phyloP scores from a whole-genome alignment of 2,113 vertebrate genomes.

The Chamaea fasciata region DNA sequence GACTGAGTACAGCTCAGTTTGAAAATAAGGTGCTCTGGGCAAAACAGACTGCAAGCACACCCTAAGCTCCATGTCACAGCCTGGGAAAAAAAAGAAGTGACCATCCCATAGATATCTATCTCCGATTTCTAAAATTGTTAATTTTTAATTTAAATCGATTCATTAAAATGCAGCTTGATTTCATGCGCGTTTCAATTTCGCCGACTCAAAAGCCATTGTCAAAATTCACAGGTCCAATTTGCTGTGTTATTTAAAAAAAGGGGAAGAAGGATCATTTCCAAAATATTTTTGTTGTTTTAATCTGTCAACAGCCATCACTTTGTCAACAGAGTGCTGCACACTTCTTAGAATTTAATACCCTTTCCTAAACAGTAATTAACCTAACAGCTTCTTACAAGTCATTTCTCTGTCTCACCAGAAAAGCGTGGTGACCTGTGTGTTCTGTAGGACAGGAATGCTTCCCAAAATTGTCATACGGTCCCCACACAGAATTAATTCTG shows the following conservation, averaged over 20 bases:
- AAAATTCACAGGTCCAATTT: background rate
- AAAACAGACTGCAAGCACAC: background rate
- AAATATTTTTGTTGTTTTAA: slow-evolving; percentile 49
- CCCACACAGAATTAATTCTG: background rate
- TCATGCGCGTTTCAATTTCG: background rate
- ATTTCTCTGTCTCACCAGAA: slow-evolving; percentile 33
- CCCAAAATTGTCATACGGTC: slow-evolving; percentile 4
- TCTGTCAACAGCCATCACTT: background rate
- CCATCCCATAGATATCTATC: background rate
- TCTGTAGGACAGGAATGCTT: background rate
- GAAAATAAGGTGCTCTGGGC: background rate
- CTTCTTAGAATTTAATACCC: slow-evolving; percentile 36
- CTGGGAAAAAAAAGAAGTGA: background rate
- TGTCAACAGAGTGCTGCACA: slow-evolving; percentile 11
- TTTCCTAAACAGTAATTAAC: slow-evolving; percentile 58
- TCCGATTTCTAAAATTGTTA: background rate
- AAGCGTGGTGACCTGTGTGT: background rate
- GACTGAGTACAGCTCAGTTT: background rate
- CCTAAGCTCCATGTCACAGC: background rate
- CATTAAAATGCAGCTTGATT: background rate
- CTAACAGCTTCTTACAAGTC: slow-evolving; percentile 55
- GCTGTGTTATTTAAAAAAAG: background rate
- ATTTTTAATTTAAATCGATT: background rate
- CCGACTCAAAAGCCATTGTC: background rate
- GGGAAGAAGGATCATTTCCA: background rate